These are phyloP conservation scores for Saturnia japonica DNA, from an alignment of 2,888 invertebrate genomes.

Conservation along the genomic window DNA sequence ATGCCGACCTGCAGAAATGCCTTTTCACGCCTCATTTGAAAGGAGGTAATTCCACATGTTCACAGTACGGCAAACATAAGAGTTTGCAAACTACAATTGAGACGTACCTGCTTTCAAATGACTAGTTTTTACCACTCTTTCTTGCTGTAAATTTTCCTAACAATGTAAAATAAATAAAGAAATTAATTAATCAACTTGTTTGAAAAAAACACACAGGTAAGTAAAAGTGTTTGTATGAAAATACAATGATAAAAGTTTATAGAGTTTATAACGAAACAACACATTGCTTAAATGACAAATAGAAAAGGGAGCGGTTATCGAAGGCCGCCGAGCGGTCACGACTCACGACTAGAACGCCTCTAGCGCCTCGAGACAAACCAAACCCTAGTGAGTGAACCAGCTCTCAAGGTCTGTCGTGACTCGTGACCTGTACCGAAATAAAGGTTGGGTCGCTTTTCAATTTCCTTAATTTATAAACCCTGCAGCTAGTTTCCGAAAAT, in stretches of 20 bases:
- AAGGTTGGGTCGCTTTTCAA: neutral
- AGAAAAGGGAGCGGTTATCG: slow-evolving; percentile 69
- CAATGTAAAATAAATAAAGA: no score
- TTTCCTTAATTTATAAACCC: neutral
- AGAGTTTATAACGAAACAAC: neutral
- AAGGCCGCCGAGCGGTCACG: slow-evolving; percentile 72
- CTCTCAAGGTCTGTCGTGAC: slow-evolving; percentile 17
- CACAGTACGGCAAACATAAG: no score
- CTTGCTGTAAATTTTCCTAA: no score
- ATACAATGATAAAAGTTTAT: neutral
- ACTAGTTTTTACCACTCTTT: no score
- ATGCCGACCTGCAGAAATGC: no score
- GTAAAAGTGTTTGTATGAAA: slow-evolving; percentile 1
- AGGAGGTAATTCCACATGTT: no score
- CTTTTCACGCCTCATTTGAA: no score
- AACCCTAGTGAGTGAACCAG: slow-evolving; percentile 10
- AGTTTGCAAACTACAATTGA: no score
- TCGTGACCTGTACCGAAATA: neutral
- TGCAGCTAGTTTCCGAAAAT: neutral
- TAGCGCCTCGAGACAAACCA: slow-evolving; percentile 1
- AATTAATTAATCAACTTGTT: no score
- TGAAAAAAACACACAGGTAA: neutral
- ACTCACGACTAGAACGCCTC: slow-evolving; percentile 72
- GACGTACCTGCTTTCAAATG: no score
- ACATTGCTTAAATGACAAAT: slow-evolving; percentile 50